These are phyloP conservation scores for Heterodera filipjevi DNA, from an alignment of 2,888 invertebrate genomes.

Conservation along the genomic window DNA sequence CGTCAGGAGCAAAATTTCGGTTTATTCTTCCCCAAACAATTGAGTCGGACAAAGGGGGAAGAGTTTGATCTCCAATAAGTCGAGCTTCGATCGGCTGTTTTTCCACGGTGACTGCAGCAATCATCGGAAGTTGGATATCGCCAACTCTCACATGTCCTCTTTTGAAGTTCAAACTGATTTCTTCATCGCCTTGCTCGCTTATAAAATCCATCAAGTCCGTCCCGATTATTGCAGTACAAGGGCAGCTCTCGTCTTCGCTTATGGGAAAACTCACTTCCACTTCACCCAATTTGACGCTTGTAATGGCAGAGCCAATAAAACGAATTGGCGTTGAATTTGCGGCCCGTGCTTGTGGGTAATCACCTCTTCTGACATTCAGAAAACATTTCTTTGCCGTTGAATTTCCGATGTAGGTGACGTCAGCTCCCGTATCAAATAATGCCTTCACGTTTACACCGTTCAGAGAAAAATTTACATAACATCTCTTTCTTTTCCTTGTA, in stretches of 20 bases:
- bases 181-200: not conserved
- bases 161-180: conserved; percentile 11
- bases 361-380: not conserved
- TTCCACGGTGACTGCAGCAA: not conserved
- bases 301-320: conserved; percentile 14
- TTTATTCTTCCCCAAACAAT: conserved; percentile 14
- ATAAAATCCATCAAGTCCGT: conserved; percentile 10
- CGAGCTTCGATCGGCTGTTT: conserved; percentile 13
- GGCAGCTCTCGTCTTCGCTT: not conserved
- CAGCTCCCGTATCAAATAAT: not conserved
- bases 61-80: not conserved
- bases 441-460: not conserved
- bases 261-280: not conserved
- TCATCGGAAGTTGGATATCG: not conserved
- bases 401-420: not conserved
- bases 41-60: conserved; percentile 3
- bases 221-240: not conserved
- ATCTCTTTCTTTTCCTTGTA: not conserved
- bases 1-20: not conserved
- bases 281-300: not conserved
- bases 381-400: not conserved
- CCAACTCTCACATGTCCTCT: not conserved
- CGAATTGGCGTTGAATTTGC: conserved; percentile 12
- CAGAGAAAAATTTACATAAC: not conserved
- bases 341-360: not conserved